A percentile compares a stretch with the other conserved stretches of the same genome.
phyloP scores from a whole-genome alignment of 92 coral and sea anemone species.

The Porites evermanni region DNA sequence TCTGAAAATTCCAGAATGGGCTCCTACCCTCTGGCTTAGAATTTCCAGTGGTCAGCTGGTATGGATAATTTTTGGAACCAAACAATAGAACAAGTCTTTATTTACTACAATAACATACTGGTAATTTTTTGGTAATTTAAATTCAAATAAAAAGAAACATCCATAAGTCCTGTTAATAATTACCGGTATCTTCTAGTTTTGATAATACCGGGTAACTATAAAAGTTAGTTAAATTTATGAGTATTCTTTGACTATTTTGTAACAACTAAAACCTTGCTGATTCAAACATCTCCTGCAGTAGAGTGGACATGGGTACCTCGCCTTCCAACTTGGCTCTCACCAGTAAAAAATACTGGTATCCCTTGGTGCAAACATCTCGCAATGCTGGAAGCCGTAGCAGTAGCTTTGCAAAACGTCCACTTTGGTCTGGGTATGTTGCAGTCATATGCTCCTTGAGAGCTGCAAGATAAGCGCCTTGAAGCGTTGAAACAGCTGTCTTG shows the following conservation, averaged over 20 bases:
- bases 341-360: conserved; percentile 87
- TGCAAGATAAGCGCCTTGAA: conserved; percentile 79
- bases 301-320: conserved; percentile 94
- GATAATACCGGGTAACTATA: neutral
- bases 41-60: too few species aligned
- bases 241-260: neutral
- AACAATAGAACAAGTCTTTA: too few species aligned
- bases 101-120: too few species aligned
- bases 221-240: neutral
- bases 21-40: too few species aligned
- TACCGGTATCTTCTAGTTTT: too few species aligned
- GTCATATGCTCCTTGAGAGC: conserved; percentile 90
- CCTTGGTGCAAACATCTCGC: conserved; percentile 95
- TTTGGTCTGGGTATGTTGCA: conserved; percentile 76
- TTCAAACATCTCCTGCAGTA: conserved; percentile 96
- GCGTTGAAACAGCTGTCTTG: conserved; percentile 74
- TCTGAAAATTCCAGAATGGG: too few species aligned
- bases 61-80: too few species aligned
- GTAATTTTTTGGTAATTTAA: too few species aligned
- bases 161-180: too few species aligned
- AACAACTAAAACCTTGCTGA: conserved; percentile 58
- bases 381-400: conserved; percentile 93
- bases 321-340: conserved; percentile 94
- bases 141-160: too few species aligned
- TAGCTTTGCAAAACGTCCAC: conserved; percentile 92